phyloP scores from a whole-genome alignment of 2,888 invertebrate species.

The Pantelozetes paolii region DNA sequence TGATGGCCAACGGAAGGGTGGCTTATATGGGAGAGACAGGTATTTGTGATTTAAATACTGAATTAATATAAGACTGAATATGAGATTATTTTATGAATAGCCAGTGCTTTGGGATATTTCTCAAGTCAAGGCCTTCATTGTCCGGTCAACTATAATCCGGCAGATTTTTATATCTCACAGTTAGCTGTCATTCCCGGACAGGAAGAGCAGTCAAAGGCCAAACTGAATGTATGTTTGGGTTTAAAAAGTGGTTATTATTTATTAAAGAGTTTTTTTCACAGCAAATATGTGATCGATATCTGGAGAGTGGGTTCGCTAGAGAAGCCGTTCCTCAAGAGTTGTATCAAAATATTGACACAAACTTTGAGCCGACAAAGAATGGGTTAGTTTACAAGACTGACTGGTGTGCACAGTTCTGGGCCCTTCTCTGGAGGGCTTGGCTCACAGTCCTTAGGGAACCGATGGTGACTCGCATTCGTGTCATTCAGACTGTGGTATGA shows the following conservation, averaged over 20 bases:
- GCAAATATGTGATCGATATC: not conserved
- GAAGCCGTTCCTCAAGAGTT: no score
- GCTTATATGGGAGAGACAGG: slow-evolving; percentile 55
- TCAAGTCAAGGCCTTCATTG: slow-evolving; percentile 51
- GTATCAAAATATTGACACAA: no score
- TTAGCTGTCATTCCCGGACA: slow-evolving; percentile 64
- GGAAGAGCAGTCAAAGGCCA: slow-evolving; percentile 72
- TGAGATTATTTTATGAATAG: slow-evolving; percentile 44
- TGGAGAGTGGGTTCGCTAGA: not conserved
- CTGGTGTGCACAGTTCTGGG: slow-evolving; percentile 81
- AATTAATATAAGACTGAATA: not conserved
- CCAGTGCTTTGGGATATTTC: slow-evolving; percentile 54
- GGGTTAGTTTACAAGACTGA: no score
- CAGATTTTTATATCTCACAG: slow-evolving; percentile 57
- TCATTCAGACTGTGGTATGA: slow-evolving; percentile 78
- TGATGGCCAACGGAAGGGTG: slow-evolving; percentile 57
- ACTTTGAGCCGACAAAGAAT: no score
- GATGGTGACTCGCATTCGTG: slow-evolving; percentile 77
- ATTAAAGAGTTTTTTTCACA: not conserved
- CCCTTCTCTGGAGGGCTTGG: slow-evolving; percentile 86
- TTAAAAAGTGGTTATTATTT: not conserved
- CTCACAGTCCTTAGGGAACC: slow-evolving; percentile 83
- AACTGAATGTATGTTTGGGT: slow-evolving; percentile 55
- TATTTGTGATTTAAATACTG: not conserved
- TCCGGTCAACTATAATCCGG: slow-evolving; percentile 56